A percentile compares a stretch with the other conserved stretches of the same genome.
Evolutionary conservation across 1,140 invertebrate species (phyloP).

Genomic region (Ridgeia piscesae): DNA sequence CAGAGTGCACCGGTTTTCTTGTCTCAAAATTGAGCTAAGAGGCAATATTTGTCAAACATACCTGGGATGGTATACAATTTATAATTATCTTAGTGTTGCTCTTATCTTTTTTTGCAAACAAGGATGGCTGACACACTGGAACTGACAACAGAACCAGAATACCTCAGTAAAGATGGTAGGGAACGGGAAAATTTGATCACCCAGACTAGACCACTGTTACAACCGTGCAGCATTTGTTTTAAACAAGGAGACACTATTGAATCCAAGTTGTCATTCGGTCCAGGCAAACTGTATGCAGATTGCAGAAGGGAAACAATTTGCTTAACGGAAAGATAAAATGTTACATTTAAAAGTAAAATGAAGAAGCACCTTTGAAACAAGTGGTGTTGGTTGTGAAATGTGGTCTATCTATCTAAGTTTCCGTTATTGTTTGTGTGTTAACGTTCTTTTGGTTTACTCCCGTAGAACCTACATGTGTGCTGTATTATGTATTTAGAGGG

Average conservation of each 20-base stretch:
- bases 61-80: too few relatives aligned
- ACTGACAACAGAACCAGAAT: not conserved
- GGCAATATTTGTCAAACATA: too few relatives aligned
- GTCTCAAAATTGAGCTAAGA: too few relatives aligned
- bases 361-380: not conserved
- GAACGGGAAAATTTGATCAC: not conserved
- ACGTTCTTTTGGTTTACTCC: not conserved
- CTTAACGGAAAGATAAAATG: not conserved
- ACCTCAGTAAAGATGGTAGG: not conserved
- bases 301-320: not conserved
- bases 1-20: too few relatives aligned
- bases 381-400: not conserved
- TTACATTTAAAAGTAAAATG: not conserved
- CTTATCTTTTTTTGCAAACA: not conserved
- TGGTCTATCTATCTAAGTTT: conserved; percentile 5
- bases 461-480: not conserved
- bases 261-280: not conserved
- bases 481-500: not conserved
- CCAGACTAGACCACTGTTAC: not conserved
- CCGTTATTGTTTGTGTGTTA: not conserved
- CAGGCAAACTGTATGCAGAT: not conserved
- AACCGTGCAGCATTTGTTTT: not conserved
- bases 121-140: not conserved
- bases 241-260: not conserved
- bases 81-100: not conserved